Evolutionary conservation across 2,797 vertebrate species (phyloP).

Genomic region (Loriculus beryllinus): DNA sequence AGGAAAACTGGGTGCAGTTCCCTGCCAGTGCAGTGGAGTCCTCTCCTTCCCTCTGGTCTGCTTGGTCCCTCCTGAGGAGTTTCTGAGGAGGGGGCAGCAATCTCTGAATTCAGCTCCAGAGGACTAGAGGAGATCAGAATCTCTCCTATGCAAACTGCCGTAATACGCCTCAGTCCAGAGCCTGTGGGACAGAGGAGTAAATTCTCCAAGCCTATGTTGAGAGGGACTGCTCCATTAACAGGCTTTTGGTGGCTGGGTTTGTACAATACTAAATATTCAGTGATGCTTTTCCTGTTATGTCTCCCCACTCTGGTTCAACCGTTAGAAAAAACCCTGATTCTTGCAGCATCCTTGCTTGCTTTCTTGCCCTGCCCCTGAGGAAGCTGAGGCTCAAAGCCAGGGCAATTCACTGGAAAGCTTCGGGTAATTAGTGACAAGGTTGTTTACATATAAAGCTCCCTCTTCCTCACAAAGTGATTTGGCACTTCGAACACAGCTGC

Average conservation of each 20-base stretch:
- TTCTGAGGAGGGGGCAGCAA: neutral
- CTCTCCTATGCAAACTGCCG: neutral
- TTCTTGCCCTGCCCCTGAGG: neutral
- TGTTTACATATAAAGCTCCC: slow-evolving; percentile 53
- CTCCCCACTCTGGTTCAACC: neutral
- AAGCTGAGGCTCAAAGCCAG: neutral
- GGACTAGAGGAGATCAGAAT: neutral
- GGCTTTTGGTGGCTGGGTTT: neutral
- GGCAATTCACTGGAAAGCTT: neutral
- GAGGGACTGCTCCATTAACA: neutral
- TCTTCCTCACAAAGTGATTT: slow-evolving; percentile 5
- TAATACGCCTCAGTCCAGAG: neutral
- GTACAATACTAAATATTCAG: neutral
- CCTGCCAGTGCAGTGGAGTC: rapidly evolving
- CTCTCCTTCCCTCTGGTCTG: neutral
- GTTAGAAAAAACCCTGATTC: neutral
- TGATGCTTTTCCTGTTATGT: neutral
- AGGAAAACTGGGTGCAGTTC: neutral
- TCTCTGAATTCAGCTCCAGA: neutral
- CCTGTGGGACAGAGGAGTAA: neutral
- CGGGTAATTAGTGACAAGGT: slow-evolving; percentile 26
- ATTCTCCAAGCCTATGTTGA: neutral
- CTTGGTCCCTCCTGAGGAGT: neutral
- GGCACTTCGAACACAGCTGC: neutral
- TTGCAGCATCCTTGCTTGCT: neutral